Percentiles rank a stretch among this genome's conserved stretches.
These are phyloP conservation scores for Setophaga coronata DNA, from an alignment of 2,113 vertebrate species.

Conservation along the genomic window DNA sequence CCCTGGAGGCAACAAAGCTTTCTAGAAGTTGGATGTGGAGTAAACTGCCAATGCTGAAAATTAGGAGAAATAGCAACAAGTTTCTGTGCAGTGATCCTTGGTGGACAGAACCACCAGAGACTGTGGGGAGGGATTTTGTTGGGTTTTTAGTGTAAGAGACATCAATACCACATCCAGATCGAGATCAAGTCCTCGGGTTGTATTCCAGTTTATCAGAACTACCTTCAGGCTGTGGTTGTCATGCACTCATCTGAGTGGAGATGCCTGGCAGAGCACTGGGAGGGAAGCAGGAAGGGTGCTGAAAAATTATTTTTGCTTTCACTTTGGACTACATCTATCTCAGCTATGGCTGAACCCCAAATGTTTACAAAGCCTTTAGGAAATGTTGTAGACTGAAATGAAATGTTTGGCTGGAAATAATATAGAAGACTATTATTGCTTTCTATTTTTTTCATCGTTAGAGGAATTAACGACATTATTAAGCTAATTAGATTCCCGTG, in stretches of 20 bases:
- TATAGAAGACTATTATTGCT: not conserved
- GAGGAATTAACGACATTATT: not conserved
- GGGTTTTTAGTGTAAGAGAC: fast-evolving
- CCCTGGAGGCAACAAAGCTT: fast-evolving
- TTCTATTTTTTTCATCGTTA: not conserved
- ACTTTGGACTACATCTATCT: not conserved
- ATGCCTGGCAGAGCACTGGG: not conserved
- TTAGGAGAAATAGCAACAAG: not conserved
- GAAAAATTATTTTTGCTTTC: not conserved
- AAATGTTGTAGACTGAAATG: not conserved
- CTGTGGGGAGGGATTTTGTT: fast-evolving
- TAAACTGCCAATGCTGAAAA: not conserved
- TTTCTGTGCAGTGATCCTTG: not conserved
- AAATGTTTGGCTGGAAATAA: not conserved
- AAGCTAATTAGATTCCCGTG: not conserved
- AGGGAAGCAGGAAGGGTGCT: not conserved
- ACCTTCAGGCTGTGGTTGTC: not conserved
- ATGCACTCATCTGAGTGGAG: not conserved
- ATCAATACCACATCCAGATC: not conserved
- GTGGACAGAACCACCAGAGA: not conserved
- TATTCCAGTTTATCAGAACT: not conserved
- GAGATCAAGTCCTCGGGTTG: not conserved
- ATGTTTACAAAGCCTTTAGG: not conserved
- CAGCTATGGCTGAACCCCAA: not conserved
- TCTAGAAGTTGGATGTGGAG: not conserved